Evolutionary conservation across 2,888 invertebrate genomes (phyloP).

Genomic region (Sipunculus nudus): DNA sequence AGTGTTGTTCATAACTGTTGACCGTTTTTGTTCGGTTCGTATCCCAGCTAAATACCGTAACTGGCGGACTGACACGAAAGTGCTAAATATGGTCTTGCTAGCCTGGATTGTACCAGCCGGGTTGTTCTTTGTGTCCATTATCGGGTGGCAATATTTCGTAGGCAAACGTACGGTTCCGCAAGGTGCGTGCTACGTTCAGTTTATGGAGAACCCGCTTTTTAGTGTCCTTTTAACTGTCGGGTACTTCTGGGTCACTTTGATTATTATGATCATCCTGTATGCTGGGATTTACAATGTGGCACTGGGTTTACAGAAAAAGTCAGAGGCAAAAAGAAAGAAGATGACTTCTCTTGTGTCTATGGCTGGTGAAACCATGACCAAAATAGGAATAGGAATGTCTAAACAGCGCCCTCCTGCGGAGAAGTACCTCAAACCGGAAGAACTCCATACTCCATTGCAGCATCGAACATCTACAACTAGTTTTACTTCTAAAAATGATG

Average conservation of each 20-base stretch:
- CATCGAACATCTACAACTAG: constrained; percentile 19
- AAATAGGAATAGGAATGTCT: constrained; percentile 67
- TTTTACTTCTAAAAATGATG: constrained; percentile 59
- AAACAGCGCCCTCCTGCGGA: constrained; percentile 51
- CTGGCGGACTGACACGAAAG: constrained; percentile 94
- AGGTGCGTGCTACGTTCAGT: constrained; percentile 94
- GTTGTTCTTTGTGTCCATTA: constrained; percentile 96
- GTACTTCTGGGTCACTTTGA: constrained; percentile 97
- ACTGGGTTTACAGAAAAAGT: constrained; percentile 96
- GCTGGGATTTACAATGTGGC: constrained; percentile 98
- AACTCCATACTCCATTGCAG: too few species aligned
- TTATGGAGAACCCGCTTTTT: constrained; percentile 95
- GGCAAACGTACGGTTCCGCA: constrained; percentile 88
- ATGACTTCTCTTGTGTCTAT: constrained; percentile 54
- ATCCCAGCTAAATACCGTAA: constrained; percentile 96
- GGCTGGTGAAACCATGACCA: constrained; percentile 49
- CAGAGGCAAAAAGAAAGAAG: constrained; percentile 94
- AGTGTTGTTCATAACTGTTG: constrained; percentile 96
- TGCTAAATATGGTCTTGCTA: constrained; percentile 93
- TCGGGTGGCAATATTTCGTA: constrained; percentile 98
- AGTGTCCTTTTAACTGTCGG: constrained; percentile 96
- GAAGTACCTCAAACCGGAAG: background rate
- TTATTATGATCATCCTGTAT: constrained; percentile 94
- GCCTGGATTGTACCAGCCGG: constrained; percentile 97
- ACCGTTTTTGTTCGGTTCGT: constrained; percentile 98